Evolutionary conservation across 2,113 vertebrate species (phyloP).

Genomic region (Peromyscus californicus): DNA sequence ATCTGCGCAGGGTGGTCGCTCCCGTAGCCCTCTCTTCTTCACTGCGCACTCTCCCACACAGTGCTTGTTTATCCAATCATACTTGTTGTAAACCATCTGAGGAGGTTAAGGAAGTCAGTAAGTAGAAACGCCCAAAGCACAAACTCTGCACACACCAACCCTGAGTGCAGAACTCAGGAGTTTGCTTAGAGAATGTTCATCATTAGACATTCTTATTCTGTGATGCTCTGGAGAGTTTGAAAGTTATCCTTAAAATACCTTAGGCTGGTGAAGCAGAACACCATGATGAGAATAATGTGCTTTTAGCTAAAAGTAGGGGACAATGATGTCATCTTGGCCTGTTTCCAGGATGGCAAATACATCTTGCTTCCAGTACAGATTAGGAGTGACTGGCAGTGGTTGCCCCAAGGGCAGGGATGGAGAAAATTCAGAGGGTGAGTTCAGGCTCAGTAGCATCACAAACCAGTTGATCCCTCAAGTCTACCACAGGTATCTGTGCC

Average conservation of each 20-base stretch:
- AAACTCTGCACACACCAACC: neutral
- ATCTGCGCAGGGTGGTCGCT: neutral
- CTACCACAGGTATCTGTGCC: neutral
- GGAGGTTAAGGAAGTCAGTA: neutral
- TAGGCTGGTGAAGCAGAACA: neutral
- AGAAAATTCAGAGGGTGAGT: neutral
- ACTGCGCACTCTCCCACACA: neutral
- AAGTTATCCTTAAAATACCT: neutral
- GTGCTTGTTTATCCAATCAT: neutral
- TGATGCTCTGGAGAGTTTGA: neutral
- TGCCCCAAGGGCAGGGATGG: neutral
- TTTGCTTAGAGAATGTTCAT: neutral
- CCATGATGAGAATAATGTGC: constrained; percentile 16
- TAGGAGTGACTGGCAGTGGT: neutral
- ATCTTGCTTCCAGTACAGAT: constrained; percentile 29
- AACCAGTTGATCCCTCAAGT: neutral
- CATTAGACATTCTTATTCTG: neutral
- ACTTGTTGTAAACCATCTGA: neutral
- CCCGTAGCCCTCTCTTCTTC: neutral
- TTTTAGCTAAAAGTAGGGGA: constrained; percentile 28
- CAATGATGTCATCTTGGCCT: constrained; percentile 22
- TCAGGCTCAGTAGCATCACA: neutral
- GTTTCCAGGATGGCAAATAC: neutral
- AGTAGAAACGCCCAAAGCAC: neutral
- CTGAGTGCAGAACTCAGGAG: neutral